Percentiles rank a stretch among this genome's conserved stretches.
These are phyloP conservation scores for Dendroctonus ponderosae DNA, from an alignment of 1,140 invertebrate species.

Conservation along the genomic window DNA sequence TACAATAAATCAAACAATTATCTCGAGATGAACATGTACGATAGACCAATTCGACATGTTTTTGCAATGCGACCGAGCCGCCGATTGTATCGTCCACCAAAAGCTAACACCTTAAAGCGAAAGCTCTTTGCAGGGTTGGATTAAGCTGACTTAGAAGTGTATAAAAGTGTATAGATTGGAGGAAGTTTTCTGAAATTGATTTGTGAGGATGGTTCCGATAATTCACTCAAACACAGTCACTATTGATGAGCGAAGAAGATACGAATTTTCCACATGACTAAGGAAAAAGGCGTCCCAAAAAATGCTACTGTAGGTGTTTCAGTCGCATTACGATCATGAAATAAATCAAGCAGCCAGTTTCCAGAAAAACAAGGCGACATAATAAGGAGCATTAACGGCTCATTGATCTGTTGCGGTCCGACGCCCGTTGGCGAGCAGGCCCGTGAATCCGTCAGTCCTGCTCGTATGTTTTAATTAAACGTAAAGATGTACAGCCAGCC, in stretches of 20 bases:
- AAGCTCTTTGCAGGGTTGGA: too few relatives aligned
- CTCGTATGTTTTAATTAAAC: conserved; percentile 46
- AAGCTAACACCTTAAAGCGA: conserved; percentile 20
- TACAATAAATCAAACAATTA: conserved; percentile 31
- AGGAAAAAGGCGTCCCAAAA: too few relatives aligned
- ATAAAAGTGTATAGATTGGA: too few relatives aligned
- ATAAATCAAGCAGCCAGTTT: conserved; percentile 28
- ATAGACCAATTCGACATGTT: conserved; percentile 27
- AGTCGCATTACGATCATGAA: neutral
- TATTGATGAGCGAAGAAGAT: too few relatives aligned
- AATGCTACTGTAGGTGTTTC: neutral
- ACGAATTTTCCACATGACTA: too few relatives aligned
- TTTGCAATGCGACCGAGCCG: conserved; percentile 19
- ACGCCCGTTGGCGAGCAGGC: conserved; percentile 18
- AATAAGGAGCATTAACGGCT: conserved; percentile 25
- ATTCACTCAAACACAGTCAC: too few relatives aligned
- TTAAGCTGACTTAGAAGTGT: too few relatives aligned
- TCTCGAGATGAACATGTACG: conserved; percentile 28
- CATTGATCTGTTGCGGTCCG: conserved; percentile 27
- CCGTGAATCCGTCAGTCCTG: conserved; percentile 42
- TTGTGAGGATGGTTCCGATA: too few relatives aligned
- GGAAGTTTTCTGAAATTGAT: too few relatives aligned
- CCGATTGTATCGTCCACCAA: conserved; percentile 24
- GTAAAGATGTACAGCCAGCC: conserved; percentile 43
- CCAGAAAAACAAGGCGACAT: conserved; percentile 27